Evolutionary conservation across 1,140 invertebrate genomes (phyloP), one percentile per base, ranked within the genome.

Genomic region (Hestina assimilis): DNA sequence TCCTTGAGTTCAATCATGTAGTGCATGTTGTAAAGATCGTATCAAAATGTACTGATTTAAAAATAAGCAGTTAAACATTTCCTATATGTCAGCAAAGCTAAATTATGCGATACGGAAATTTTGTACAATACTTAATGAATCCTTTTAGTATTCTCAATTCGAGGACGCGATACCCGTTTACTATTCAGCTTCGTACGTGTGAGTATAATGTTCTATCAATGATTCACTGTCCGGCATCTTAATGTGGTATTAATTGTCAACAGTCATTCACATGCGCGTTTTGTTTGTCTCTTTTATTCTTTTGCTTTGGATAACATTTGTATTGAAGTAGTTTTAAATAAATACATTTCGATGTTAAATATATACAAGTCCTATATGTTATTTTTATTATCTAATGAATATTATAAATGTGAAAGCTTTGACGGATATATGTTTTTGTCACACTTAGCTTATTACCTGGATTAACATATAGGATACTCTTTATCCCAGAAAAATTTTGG

Each of bases 81-180:
- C n/a, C n/a, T n/a, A 3, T 17, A 38, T 9, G 33, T 38, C 8
- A 11, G 14, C 8, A 20, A 23, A 11, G 5, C 38, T 21, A 24
- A 20, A 23, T 33, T n/a, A 20, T 41, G 40, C 40, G 40, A 58
- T 31, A 28, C 45, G 55, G 55, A 58, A 43, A 58, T 48, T 41
- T 43, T 24, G 55, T 17, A 29, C 42, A 7, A 12, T 8, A n/a
- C 12, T 45, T 47, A 52, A 43, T 59, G 42, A n/a, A 35, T 14
- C 24, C 26, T 43, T 23, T 59, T 59, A 52, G 56, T 59, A 59
- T 59, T 51, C 56, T 42, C 51, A 24, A 12, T 33, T 28, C 28
- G 56, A 52, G 38, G 56, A 51, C 42, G 17, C 11, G 26, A 26
- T 45, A 28, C 5, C 17, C 26, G 24, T 40, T 51, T 51, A 45